phyloP scores from a whole-genome alignment of 2,113 vertebrate genomes.

The Hystrix brachyura region DNA sequence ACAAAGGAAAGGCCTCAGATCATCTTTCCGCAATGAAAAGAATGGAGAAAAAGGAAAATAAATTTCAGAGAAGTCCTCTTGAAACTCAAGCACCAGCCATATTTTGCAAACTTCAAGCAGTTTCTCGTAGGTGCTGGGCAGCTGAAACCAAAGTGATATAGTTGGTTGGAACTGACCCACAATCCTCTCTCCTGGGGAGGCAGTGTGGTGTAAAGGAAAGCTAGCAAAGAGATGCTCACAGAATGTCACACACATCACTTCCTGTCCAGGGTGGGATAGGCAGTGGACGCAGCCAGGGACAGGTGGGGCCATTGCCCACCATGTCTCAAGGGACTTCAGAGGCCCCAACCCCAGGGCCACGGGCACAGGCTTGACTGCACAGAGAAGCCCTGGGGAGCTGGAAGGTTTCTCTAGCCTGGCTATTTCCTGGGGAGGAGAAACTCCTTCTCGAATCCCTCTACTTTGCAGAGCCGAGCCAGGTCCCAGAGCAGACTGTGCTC shows the following conservation, averaged over 20 bases:
- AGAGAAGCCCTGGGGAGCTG: neutral
- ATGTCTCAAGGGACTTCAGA: neutral
- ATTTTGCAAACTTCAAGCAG: neutral
- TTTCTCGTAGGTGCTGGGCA: neutral
- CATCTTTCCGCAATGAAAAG: neutral
- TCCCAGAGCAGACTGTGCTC: rapidly evolving
- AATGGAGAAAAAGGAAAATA: neutral
- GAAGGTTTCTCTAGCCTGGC: neutral
- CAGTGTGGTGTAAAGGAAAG: neutral
- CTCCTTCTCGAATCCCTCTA: neutral
- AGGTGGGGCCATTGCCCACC: rapidly evolving
- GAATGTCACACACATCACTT: rapidly evolving
- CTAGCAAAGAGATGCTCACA: neutral
- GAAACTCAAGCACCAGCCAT: neutral
- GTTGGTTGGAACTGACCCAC: rapidly evolving
- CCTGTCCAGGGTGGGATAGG: neutral
- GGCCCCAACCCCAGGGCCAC: rapidly evolving
- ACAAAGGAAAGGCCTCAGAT: neutral
- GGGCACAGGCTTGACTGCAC: neutral
- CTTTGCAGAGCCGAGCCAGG: neutral
- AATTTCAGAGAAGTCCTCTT: neutral
- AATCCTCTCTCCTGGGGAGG: neutral
- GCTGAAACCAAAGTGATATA: neutral
- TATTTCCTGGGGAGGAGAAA: neutral
- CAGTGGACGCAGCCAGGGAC: rapidly evolving